Base-by-base conservation (phyloP, 2,888 invertebrate genomes). In the Drosophila paracracens region DNA sequence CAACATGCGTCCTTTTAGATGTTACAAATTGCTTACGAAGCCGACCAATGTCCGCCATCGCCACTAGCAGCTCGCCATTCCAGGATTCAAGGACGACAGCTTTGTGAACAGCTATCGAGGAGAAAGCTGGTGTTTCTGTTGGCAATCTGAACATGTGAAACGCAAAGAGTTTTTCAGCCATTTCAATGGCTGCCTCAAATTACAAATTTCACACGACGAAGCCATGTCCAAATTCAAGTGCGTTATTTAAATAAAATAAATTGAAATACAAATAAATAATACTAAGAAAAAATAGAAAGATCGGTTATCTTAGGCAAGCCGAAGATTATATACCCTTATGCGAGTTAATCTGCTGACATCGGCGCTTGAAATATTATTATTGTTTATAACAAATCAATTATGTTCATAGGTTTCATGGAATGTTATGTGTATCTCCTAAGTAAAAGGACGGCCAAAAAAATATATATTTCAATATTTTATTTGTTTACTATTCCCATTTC, bases 11-110 rank as follows among this genome's bases (percentile, higher is more conserved):
- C 21, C 48, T 38, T 76, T 63, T 52, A 56, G 46, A 13, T 46
- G 27, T 57, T 38, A 29, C 66, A 82, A 81, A 79, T 83, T 83
- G 74, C 67, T 58, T 54, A 48, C 76, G 63, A 81, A 81, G 40
- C 82, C 70, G 59, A 70, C 53, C 64, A 76, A 68, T 65, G 72
- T 46, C 53, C 57, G 62, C 56, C 54, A 69, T 58, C 71, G 53
- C 48, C 66, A 70, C 48, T 43, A 40, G 36, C 50, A 35, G 50
- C 21, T 57, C 36, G 48, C 16, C 25, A 13, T 36, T 35, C 48
- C 11, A 27, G 16, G 53, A 27, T 52, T 27, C 58, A 35, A 51
- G 50, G 8, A 48, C 16, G 56, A 57, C 18, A 21, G 27, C 62
- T 35, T 66, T 61, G 57, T 25, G 35, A 51, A 27, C 48, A 57